Evolutionary conservation across 2,113 vertebrate species (phyloP).

Genomic region (Strigops habroptila): DNA sequence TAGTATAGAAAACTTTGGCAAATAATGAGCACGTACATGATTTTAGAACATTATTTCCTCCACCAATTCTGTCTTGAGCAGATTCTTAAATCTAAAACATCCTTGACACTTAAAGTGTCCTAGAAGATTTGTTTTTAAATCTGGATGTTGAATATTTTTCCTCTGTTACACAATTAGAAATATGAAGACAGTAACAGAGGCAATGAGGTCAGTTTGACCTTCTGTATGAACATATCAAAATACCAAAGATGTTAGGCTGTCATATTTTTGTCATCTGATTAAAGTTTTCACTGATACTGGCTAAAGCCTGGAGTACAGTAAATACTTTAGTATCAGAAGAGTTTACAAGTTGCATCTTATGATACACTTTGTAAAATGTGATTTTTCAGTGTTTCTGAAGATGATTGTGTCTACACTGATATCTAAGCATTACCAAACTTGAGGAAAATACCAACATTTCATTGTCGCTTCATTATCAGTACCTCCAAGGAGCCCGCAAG

Average conservation of each 20-base stretch:
- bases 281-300: background rate
- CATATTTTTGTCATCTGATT: background rate
- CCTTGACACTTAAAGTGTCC: background rate
- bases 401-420: background rate
- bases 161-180: background rate
- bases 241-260: background rate
- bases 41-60: background rate
- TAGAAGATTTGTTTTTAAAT: background rate
- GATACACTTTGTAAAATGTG: background rate
- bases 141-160: background rate
- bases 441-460: background rate
- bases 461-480: fast-evolving
- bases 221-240: background rate
- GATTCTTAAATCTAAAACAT: background rate
- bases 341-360: background rate
- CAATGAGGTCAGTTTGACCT: background rate
- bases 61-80: background rate
- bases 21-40: background rate
- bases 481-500: background rate
- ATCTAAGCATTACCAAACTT: background rate
- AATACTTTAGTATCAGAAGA: background rate
- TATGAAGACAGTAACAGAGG: background rate
- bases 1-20: background rate
- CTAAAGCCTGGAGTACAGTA: background rate
- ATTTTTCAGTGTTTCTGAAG: background rate